Evolutionary conservation across 2,113 vertebrate genomes (phyloP).

Genomic region (Dissostichus mawsoni): DNA sequence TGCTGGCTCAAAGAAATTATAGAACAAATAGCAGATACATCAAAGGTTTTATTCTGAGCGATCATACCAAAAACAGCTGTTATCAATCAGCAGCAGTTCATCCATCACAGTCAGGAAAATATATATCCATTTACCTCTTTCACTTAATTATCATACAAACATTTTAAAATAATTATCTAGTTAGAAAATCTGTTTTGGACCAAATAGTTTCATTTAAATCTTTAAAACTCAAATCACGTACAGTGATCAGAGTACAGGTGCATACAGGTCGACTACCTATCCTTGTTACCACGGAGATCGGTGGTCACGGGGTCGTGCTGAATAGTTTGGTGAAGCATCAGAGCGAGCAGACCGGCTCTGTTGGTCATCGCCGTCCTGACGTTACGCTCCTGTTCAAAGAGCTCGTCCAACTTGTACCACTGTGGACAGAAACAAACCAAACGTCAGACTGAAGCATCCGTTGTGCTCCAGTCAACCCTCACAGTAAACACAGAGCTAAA

Average conservation of each 20-base stretch:
- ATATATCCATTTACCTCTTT: slow-evolving; percentile 49
- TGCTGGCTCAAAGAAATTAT: not conserved
- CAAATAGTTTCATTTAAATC: slow-evolving; percentile 33
- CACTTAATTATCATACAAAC: slow-evolving; percentile 60
- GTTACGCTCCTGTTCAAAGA: slow-evolving; percentile 94
- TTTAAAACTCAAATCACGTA: slow-evolving; percentile 12
- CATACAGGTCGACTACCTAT: slow-evolving; percentile 81
- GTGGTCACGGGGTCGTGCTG: slow-evolving; percentile 93
- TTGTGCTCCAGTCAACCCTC: too few relatives aligned
- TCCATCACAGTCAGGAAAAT: slow-evolving; percentile 44
- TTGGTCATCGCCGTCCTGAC: slow-evolving; percentile 95
- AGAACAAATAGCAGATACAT: not conserved
- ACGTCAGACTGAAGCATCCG: too few relatives aligned
- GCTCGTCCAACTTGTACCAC: slow-evolving; percentile 96
- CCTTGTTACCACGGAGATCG: slow-evolving; percentile 90
- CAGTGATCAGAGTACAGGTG: not conserved
- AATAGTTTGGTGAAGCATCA: slow-evolving; percentile 95
- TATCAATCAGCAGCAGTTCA: slow-evolving; percentile 30
- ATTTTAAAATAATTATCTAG: slow-evolving; percentile 58
- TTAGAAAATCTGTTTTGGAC: slow-evolving; percentile 43
- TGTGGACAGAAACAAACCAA: slow-evolving; percentile 51
- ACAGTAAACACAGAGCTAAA: too few relatives aligned
- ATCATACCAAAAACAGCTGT: slow-evolving; percentile 46
- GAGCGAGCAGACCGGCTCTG: slow-evolving; percentile 91
- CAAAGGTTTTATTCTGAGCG: slow-evolving; percentile 52